Evolutionary conservation across 2,888 invertebrate genomes (phyloP).

Genomic region (Lasioglossum vierecki): DNA sequence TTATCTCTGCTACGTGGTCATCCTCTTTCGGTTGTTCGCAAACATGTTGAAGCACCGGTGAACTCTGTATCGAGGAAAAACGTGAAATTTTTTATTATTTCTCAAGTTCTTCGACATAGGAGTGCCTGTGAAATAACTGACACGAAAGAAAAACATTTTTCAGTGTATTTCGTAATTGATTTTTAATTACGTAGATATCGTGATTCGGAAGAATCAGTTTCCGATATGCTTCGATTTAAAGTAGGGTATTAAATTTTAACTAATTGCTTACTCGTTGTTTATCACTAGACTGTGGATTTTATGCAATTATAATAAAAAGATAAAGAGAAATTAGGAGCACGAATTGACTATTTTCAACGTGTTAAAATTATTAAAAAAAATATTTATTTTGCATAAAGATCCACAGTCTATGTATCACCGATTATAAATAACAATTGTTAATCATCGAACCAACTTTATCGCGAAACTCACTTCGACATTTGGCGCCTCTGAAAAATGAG

Average conservation of each 20-base stretch:
- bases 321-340: too few relatives aligned
- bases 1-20: constrained; percentile 61
- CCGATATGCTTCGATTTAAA: neutral
- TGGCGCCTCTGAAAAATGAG: constrained; percentile 44
- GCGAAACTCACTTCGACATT: constrained; percentile 34
- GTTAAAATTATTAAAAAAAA: too few relatives aligned
- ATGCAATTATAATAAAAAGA: too few relatives aligned
- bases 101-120: neutral
- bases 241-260: neutral
- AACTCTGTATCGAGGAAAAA: constrained; percentile 41
- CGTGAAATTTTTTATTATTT: neutral
- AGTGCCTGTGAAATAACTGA: neutral
- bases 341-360: too few relatives aligned
- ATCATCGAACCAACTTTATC: neutral
- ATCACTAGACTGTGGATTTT: too few relatives aligned
- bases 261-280: neutral
- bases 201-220: neutral
- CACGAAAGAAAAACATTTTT: neutral
- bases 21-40: constrained; percentile 63
- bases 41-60: constrained; percentile 65
- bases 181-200: neutral
- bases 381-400: too few relatives aligned
- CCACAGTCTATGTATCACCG: neutral
- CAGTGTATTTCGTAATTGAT: neutral
- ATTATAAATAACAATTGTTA: neutral